These are phyloP conservation scores for Tridacna crocea DNA, from an alignment of 2,888 invertebrate genomes.

Conservation along the genomic window DNA sequence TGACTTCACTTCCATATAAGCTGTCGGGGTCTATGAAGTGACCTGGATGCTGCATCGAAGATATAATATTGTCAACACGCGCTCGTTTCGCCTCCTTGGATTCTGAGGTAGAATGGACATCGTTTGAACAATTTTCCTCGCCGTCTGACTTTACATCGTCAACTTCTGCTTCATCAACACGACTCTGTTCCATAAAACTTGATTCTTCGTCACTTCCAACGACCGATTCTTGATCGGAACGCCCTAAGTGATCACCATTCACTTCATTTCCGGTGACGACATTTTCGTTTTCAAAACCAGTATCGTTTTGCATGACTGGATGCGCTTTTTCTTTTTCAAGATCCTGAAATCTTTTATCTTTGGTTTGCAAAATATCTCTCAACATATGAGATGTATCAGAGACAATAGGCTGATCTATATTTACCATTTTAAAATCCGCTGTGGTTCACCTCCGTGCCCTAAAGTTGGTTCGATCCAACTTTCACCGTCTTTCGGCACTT, in stretches of 20 bases:
- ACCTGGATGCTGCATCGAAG: conserved; percentile 90
- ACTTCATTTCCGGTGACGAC: conserved; percentile 48
- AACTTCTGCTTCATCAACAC: conserved; percentile 57
- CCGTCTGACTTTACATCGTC: conserved; percentile 58
- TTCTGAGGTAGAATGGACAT: conserved; percentile 47
- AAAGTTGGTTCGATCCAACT: conserved; percentile 11
- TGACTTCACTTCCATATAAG: conserved; percentile 65
- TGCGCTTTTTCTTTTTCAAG: conserved; percentile 46
- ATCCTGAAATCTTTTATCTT: conserved; percentile 90
- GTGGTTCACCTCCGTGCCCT: neutral
- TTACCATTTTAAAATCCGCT: conserved; percentile 56
- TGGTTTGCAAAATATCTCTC: conserved; percentile 93
- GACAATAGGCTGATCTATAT: conserved; percentile 56
- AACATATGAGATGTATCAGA: conserved; percentile 88
- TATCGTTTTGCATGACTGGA: conserved; percentile 49
- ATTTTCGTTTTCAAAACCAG: conserved; percentile 45
- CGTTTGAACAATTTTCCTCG: conserved; percentile 58
- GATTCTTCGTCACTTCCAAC: conserved; percentile 71
- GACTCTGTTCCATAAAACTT: conserved; percentile 56
- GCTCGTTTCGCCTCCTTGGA: conserved; percentile 91
- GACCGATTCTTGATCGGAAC: conserved; percentile 65
- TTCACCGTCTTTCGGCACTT: neutral
- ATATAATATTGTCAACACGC: conserved; percentile 97
- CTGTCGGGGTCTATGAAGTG: conserved; percentile 56
- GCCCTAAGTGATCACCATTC: conserved; percentile 62